These are phyloP conservation scores for Ectobius pallidus DNA, from an alignment of 2,888 invertebrate genomes.

Conservation along the genomic window DNA sequence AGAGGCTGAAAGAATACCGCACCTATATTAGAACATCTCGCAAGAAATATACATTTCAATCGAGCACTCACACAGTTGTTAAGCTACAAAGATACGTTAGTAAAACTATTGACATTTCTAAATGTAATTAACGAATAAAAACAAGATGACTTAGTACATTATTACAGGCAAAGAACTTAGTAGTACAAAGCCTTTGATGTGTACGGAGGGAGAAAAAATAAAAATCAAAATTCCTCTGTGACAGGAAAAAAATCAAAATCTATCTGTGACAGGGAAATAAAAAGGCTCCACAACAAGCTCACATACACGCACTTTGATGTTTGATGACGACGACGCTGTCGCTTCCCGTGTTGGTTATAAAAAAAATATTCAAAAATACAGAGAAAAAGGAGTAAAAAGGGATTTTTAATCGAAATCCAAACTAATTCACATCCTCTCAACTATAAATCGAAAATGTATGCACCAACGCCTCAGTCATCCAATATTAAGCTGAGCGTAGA, in stretches of 20 bases:
- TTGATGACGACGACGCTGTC: constrained; percentile 13
- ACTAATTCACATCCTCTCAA: constrained; percentile 24
- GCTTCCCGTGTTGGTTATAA: background rate
- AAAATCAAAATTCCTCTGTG: constrained; percentile 35
- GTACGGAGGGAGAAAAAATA: constrained; percentile 24
- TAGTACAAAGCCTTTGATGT: constrained; percentile 36
- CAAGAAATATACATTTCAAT: background rate
- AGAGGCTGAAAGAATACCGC: no score
- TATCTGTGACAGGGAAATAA: constrained; percentile 27
- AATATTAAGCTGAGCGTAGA: background rate
- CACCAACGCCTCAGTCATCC: constrained; percentile 11
- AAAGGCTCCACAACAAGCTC: constrained; percentile 17
- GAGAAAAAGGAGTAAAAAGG: constrained; percentile 25
- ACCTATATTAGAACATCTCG: no score
- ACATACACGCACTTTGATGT: constrained; percentile 25
- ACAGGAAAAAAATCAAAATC: constrained; percentile 30
- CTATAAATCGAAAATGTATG: constrained; percentile 24
- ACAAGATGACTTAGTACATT: constrained; percentile 6
- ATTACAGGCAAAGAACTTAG: constrained; percentile 14
- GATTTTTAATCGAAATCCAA: constrained; percentile 32
- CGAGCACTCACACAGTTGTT: no score
- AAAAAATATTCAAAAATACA: constrained; percentile 15
- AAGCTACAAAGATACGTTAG: no score
- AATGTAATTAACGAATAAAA: background rate
- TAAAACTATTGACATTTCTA: no score